Base-by-base conservation (phyloP, 1,140 invertebrate genomes). In the Drosophila aff. region DNA sequence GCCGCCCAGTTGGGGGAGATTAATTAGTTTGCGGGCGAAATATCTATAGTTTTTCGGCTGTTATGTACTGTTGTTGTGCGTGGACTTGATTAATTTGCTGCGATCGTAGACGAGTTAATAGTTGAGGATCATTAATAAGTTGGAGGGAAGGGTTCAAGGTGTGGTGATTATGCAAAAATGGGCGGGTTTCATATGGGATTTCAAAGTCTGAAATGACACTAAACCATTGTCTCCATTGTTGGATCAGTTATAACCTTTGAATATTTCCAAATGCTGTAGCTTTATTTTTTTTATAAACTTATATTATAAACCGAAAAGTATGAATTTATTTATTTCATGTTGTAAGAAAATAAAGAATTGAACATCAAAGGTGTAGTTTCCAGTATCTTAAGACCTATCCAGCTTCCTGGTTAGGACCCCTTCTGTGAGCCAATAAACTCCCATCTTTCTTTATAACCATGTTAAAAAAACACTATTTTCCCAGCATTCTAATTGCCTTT, bases 71-170 rank as follows among this genome's bases (percentile, higher is more conserved):
- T 57, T 57, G 57, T 75, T 23, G 23, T 23, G 71, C 50, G 60
- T 66, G 61, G 53, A 71, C 62, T 55, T 82, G 82, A 86, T 86
- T 85, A 82, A 82, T 85, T 79, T 68, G 69, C 49, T 53, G 23
- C 74, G 76, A 82, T 86, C 68, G 64, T 63, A 33, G 47, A 33
- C 50, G 60, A 67, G 53, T 80, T 81, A 73, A 46, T 61, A 82
- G 82, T 79, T 68, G 77, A 53, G 65, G 47, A 66, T 74, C 74
- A 81, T 85, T 81, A 85, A 55, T 77, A 59, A 71, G 50, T 74
- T 41, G 8, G 11, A 23, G 33, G 26, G n/a, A 43, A 36, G 59
- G 66, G 79, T 61, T 58, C 26, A 61, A 64, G 47, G 49, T 65
- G 49, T 75, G 72, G 33, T 40, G 53, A 67, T 71, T 84, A 76